Conservation (phyloP, 2,113 vertebrate genomes). For the Hipposideros armiger region DNA sequence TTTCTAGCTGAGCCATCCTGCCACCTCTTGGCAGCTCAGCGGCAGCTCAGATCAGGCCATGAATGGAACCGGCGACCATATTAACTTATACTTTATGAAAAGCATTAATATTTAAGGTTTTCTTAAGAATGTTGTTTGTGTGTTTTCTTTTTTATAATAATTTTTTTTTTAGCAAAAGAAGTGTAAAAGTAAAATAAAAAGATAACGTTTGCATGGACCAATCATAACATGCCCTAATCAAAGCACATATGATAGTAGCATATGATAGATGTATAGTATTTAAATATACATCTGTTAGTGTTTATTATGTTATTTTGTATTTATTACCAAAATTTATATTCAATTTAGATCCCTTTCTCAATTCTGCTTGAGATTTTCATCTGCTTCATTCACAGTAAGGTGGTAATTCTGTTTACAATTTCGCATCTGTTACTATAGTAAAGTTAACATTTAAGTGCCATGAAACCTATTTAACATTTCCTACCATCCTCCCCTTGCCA, state of each 20-base stretch:
- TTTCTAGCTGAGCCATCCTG: too few relatives aligned
- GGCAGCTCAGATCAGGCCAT: too few relatives aligned
- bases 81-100: conserved; percentile 1
- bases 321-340: not conserved
- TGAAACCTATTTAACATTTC: not conserved
- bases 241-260: not conserved
- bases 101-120: not conserved
- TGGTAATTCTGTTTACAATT: not conserved
- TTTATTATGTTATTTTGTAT: conserved; percentile 8
- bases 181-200: not conserved
- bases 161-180: not conserved
- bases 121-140: not conserved
- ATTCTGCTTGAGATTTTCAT: not conserved
- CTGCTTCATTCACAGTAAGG: not conserved
- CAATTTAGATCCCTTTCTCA: not conserved
- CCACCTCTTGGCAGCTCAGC: too few relatives aligned
- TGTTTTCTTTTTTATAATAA: conserved; percentile 1
- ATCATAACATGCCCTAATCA: not conserved
- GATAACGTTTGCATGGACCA: not conserved
- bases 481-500: not conserved
- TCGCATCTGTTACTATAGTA: not conserved
- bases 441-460: not conserved
- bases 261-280: not conserved
- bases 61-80: not conserved
- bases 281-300: not conserved